These are phyloP conservation scores for Plusia festucae DNA, from an alignment of 2,888 invertebrate genomes.

Conservation along the genomic window DNA sequence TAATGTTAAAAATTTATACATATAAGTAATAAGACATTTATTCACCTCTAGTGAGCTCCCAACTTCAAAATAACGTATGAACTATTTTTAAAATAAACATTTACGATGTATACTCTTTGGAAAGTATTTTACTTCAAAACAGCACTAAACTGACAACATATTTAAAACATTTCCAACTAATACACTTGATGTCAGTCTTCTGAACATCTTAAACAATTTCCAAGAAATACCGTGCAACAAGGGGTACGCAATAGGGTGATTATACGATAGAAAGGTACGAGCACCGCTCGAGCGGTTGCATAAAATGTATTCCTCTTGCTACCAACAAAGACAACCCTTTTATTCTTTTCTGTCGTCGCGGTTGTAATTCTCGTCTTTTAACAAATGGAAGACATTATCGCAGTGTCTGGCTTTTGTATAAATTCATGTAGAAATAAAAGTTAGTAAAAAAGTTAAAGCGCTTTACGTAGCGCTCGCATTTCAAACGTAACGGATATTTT, in stretches of 20 bases:
- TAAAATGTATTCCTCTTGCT: constrained; percentile 80
- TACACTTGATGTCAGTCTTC: constrained; percentile 18
- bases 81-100: no score
- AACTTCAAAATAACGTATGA: no score
- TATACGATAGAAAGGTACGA: constrained; percentile 72
- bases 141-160: no score
- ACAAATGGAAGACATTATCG: constrained; percentile 87
- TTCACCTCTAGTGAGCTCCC: no score
- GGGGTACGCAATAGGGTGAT: constrained; percentile 72
- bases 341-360: constrained; percentile 83
- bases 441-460: constrained; percentile 82
- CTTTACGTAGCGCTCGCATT: constrained; percentile 75
- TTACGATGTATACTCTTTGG: no score
- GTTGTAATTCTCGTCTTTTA: constrained; percentile 85
- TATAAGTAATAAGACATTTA: background rate
- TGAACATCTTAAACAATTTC: constrained; percentile 56
- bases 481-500: constrained; percentile 78
- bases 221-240: constrained; percentile 63
- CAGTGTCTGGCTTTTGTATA: constrained; percentile 83
- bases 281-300: constrained; percentile 72
- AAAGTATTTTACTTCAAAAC: no score
- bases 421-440: constrained; percentile 83
- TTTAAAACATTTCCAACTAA: no score
- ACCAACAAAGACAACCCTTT: constrained; percentile 82
- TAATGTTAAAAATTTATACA: background rate